Base-by-base conservation (phyloP, 2,797 vertebrate species). In the Galaxias olidus region DNA sequence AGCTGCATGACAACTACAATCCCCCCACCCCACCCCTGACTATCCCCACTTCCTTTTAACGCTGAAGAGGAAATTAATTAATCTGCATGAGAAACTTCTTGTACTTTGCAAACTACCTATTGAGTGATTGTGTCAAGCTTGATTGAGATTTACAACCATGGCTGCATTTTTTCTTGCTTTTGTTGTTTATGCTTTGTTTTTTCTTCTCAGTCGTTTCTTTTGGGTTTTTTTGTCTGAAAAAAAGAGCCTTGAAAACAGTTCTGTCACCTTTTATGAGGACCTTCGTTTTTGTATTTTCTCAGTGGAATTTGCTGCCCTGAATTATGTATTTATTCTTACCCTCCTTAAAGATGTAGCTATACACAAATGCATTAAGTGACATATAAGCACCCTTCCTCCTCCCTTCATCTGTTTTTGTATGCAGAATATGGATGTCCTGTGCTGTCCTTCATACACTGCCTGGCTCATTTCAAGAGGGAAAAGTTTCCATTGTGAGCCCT, bases 81-180 rank as follows among this genome's bases (percentile, higher is more conserved):
- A 94, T 93, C 93, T 95, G 96, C 96, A 98, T 98, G 96, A 92
- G 80, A 94, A 93, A 95, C 90, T 94, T 94, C 90, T 93, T 96
- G 91, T 93, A 94, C 92, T 93, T 91, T 95, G 93, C 93, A 95
- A 96, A 95, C 96, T 96, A 95, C 95, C 94, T 96, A 95, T 94
- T 94, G 92, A 94, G 93, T 94, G 91, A 95, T 93, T 92, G 92
- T 96, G 94, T 94, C 91, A 91, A 94, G 94, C 94, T 96, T 96
- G 93, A 93, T 92, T 94, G 94, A 95, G 94, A 94, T 95, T 95
- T 93, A 94, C 84, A 92, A 95, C 94, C 93, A 96, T 93, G 92
- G 93, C 93, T 96, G 92, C 94, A 93, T 93, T 94, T 95, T 88
- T 94, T 92, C 88, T 90, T 96, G 95, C 94, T 96, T 91, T 95